Evolutionary conservation across 2,797 vertebrate genomes (phyloP).

Genomic region (Clarias pachynema): DNA sequence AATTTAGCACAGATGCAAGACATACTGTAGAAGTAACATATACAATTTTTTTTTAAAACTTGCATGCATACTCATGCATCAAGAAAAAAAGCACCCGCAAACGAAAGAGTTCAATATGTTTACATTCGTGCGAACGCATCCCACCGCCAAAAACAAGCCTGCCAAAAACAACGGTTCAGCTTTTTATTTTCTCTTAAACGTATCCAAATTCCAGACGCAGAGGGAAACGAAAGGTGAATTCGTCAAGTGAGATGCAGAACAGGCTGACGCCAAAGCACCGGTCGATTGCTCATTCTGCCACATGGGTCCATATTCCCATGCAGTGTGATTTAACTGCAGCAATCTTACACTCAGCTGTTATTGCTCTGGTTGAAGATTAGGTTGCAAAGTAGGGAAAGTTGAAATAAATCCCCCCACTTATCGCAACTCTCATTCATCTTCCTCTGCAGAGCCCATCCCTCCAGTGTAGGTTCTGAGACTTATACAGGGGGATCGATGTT

Average conservation of each 20-base stretch:
- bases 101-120: conserved; percentile 25
- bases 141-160: conserved; percentile 17
- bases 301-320: conserved; percentile 35
- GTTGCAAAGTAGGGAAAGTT: conserved; percentile 12
- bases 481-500: conserved; percentile 1
- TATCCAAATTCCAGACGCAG: conserved; percentile 35
- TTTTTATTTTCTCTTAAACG: conserved; percentile 33
- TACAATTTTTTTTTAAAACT: background rate
- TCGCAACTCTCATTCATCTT: conserved; percentile 13
- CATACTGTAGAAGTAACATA: background rate
- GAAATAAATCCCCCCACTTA: background rate
- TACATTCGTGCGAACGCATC: conserved; percentile 30
- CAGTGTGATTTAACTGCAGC: conserved; percentile 63
- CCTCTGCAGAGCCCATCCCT: conserved; percentile 10
- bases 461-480: background rate
- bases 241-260: conserved; percentile 39
- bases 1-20: conserved; percentile 1
- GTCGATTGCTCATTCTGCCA: conserved; percentile 49
- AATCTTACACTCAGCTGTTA: conserved; percentile 44
- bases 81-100: conserved; percentile 30
- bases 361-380: conserved; percentile 12
- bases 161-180: conserved; percentile 38
- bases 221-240: conserved; percentile 45
- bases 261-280: conserved; percentile 32
- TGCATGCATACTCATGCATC: too few relatives aligned